Base-by-base conservation (phyloP, 1,140 invertebrate species). In the Diabrotica virgifera region DNA sequence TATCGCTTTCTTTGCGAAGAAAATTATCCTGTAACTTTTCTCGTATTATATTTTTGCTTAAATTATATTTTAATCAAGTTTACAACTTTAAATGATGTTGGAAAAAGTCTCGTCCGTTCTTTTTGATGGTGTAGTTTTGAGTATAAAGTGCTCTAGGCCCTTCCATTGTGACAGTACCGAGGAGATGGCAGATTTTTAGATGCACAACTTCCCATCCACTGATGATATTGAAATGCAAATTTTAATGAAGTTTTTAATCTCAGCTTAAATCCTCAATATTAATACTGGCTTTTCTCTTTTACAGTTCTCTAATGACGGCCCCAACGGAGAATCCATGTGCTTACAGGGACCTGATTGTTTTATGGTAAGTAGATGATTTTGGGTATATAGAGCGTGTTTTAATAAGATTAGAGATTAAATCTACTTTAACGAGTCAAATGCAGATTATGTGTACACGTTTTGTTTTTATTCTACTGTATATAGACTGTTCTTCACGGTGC, bases 281-380 rank as follows among this genome's bases (percentile, higher is more conserved):
- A 65, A 68, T 70, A 63, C 56, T 68, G 24, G 38, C 14, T 75
- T 72, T 73, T 72, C 67, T 69, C 77, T 80, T 79, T 83, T 82
- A 66, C 82, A 85, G 84, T 85, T 85, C 66, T 81, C 78, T 73
- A 77, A 77, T 76, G 79, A 81, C 76, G 84, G 73, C 74, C 82
- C 79, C n/a, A 78, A 83, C 72, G 83, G 83, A 76, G 84, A 85
- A 79, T 84, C 84, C 52, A 84, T 84, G 74, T 86, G 85, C 77
- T 80, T 86, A 74, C 85, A 86, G 74, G 84, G 84, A 74, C 84
- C 85, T 63, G 85, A 86, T 79, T 86, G 85, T 76, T 86, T 86
- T 80, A 86, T 86, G 84, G 85, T 86, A 75, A 85, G 84, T 83
- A 46, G 24, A 24, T 24, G 24, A 24, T 24, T 24, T 24, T 24